phyloP scores from a whole-genome alignment of 2,113 vertebrate species.

The Scopus umbretta region DNA sequence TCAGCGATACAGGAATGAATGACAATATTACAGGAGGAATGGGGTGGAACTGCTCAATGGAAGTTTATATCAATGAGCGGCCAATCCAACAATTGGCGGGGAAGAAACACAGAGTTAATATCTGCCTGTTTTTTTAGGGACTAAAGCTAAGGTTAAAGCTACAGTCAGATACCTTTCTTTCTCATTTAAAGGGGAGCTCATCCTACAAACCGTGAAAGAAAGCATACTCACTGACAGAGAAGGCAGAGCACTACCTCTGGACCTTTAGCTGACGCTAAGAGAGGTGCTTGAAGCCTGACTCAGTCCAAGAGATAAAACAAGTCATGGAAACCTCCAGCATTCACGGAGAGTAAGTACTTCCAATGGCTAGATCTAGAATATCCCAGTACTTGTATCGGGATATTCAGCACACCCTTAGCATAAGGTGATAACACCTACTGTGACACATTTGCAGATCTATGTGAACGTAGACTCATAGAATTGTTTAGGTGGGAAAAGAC shows the following conservation, averaged over 20 bases:
- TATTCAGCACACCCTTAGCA: background rate
- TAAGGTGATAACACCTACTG: background rate
- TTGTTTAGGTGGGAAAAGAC: too few species aligned
- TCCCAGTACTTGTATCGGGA: background rate
- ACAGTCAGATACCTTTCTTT: background rate
- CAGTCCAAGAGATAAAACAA: background rate
- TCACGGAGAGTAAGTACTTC: background rate
- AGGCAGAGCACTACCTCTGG: background rate
- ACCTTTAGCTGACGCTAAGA: background rate
- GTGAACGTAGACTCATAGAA: background rate
- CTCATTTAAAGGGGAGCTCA: background rate
- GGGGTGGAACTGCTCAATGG: background rate
- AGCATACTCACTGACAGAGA: background rate
- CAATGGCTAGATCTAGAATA: background rate
- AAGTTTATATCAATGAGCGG: background rate
- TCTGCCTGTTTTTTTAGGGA: background rate
- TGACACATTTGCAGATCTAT: background rate
- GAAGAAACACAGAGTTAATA: background rate
- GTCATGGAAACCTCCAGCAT: background rate
- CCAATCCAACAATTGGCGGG: background rate
- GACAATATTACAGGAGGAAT: background rate
- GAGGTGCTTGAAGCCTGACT: background rate
- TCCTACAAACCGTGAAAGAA: background rate
- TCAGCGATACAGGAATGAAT: background rate
- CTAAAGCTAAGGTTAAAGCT: background rate